phyloP scores from a whole-genome alignment of 2,113 vertebrate species.

The Lipophrys pholis region DNA sequence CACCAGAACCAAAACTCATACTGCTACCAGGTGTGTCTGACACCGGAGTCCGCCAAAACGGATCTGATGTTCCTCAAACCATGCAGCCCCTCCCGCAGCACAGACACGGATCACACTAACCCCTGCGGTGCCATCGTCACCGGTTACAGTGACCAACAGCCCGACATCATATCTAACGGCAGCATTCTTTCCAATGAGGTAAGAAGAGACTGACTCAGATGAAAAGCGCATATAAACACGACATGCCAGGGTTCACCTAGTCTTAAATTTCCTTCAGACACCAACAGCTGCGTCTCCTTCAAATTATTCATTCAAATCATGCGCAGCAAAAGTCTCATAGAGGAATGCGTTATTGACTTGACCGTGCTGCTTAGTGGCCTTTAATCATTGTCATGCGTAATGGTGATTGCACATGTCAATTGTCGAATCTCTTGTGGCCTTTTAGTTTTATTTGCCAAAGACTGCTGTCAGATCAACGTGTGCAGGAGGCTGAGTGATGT shows the following conservation, averaged over 20 bases:
- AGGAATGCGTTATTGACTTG: slow-evolving; percentile 40
- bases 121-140: slow-evolving; percentile 95
- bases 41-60: slow-evolving; percentile 97
- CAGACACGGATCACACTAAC: slow-evolving; percentile 91
- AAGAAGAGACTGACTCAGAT: slow-evolving; percentile 67
- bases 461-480: slow-evolving; percentile 18
- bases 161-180: slow-evolving; percentile 98
- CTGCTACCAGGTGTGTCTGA: slow-evolving; percentile 99
- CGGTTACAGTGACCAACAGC: slow-evolving; percentile 95
- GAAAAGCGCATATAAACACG: not conserved
- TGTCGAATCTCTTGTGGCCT: slow-evolving; percentile 47
- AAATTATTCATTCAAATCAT: slow-evolving; percentile 31
- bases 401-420: slow-evolving; percentile 46
- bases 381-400: slow-evolving; percentile 41
- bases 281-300: slow-evolving; percentile 16
- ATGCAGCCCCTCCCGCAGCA: slow-evolving; percentile 93
- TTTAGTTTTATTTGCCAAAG: slow-evolving; percentile 20
- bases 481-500: not conserved
- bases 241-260: slow-evolving; percentile 11
- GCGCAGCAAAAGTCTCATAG: slow-evolving; percentile 7
- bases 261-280: slow-evolving; percentile 4
- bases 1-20: slow-evolving; percentile 97
- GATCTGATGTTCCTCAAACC: slow-evolving; percentile 99
- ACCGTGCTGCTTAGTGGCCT: slow-evolving; percentile 48
- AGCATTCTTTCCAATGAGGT: slow-evolving; percentile 97